Evolutionary conservation across 1,140 invertebrate species (phyloP), one percentile per base, ranked within the genome.

Genomic region (Rhagoletis pomonella): DNA sequence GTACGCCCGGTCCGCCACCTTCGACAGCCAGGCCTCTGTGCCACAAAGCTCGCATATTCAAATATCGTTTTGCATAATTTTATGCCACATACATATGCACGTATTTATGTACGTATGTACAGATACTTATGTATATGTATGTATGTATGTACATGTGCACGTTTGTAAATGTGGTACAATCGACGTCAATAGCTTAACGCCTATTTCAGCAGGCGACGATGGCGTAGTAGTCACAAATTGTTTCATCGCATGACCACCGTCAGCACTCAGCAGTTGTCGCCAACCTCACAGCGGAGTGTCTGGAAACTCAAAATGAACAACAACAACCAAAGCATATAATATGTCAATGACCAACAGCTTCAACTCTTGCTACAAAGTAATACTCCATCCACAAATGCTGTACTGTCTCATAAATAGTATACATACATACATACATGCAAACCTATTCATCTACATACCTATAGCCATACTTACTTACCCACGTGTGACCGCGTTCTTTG

Each of bases 271-370:
- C 29, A 29, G 19, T 69, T 69, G 9, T 19, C 39, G 65, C 65
- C 65, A 69, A 29, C 39, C 29, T 3, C 29, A 10, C 39, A 12
- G 65, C 65, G 10, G 5, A 39, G 29, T 42, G 29, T 44, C 65
- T 69, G 39, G 67, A 69, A 69, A 69, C 42, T 39, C 1, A 1
- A 44, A 12, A 69, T 9, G 9, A 55, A 55, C 9, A 55, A 4
- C 4, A 55, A 55, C 4, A 55, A 55, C 0, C 65, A 14, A 69
- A 69, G 14, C 39, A 55, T 55, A 55, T 55, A 9, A 39, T 69
- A 69, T 47, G 67, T 69, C 67, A 69, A 69, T 69, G 42, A 47
- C 67, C 67, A 69, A 39, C 42, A 69, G 67, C 12, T 44, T 17
- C 10, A 69, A 3, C 10, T 42, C 29, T 47, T 42, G 4, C 29